These are phyloP conservation scores for Eupithecia centaureata DNA, from an alignment of 2,888 invertebrate species.

Conservation along the genomic window DNA sequence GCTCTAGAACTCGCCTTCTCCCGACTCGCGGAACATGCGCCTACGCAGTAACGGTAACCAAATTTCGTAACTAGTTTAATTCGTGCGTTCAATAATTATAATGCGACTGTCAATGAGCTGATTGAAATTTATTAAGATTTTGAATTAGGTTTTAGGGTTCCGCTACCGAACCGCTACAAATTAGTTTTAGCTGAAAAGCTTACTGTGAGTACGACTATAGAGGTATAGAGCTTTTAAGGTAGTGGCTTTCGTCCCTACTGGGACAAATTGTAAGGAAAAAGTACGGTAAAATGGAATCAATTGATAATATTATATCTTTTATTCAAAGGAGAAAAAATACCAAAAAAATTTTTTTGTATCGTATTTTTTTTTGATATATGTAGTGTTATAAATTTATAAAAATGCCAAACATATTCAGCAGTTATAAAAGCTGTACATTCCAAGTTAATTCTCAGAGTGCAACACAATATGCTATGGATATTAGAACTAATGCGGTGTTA, in stretches of 20 bases:
- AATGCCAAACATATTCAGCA: neutral
- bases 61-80: constrained; percentile 38
- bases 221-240: neutral
- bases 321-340: too few relatives aligned
- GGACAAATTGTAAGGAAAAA: neutral
- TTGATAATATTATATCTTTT: too few relatives aligned
- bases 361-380: too few relatives aligned
- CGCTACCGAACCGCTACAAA: neutral
- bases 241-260: too few relatives aligned
- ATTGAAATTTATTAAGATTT: constrained; percentile 34
- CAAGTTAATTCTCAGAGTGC: neutral
- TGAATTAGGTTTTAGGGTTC: constrained; percentile 33
- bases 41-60: constrained; percentile 47
- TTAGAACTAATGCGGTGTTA: constrained; percentile 66
- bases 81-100: constrained; percentile 36
- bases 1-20: neutral
- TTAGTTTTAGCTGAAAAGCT: neutral
- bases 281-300: neutral
- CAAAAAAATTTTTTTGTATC: too few relatives aligned
- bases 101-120: constrained; percentile 33
- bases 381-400: neutral
- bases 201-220: neutral
- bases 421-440: neutral
- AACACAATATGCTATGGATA: constrained; percentile 44
- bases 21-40: constrained; percentile 44